These are phyloP conservation scores for Lepidurus arcticus DNA, from an alignment of 1,140 invertebrate species.

Conservation along the genomic window DNA sequence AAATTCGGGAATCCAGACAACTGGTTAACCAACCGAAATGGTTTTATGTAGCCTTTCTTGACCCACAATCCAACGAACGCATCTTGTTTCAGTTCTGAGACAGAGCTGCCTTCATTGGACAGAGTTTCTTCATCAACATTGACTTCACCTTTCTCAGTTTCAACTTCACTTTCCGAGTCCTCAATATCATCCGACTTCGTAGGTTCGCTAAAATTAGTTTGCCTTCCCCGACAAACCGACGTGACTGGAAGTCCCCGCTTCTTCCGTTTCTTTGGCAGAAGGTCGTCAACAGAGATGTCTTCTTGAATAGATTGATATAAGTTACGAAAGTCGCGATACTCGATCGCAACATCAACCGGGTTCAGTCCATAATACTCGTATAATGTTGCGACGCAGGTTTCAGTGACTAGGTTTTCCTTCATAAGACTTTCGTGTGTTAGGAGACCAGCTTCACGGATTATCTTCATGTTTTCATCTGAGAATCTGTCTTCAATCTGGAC, in stretches of 20 bases:
- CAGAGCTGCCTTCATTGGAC: neutral
- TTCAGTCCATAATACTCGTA: conserved; percentile 3
- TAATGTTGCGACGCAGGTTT: neutral
- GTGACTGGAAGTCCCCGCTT: neutral
- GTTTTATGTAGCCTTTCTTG: conserved; percentile 16
- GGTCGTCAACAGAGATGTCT: neutral
- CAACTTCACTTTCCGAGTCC: neutral
- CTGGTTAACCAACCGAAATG: conserved; percentile 25
- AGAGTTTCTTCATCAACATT: neutral
- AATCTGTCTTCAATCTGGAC: neutral
- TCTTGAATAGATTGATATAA: neutral
- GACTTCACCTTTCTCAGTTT: neutral
- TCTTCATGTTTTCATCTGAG: neutral
- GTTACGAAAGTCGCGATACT: neutral
- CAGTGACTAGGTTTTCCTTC: neutral
- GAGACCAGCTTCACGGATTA: conserved; percentile 8
- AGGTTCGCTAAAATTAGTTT: neutral
- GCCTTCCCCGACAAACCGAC: neutral
- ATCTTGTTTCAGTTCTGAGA: neutral
- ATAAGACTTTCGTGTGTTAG: neutral
- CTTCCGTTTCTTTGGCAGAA: conserved; percentile 9
- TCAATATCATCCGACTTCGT: conserved; percentile 6
- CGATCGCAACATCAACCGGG: neutral
- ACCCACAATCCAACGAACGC: conserved; percentile 3
- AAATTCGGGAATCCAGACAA: conserved; percentile 23